Conservation (phyloP, 2,888 invertebrate genomes). For the Drosophila sordidula region DNA sequence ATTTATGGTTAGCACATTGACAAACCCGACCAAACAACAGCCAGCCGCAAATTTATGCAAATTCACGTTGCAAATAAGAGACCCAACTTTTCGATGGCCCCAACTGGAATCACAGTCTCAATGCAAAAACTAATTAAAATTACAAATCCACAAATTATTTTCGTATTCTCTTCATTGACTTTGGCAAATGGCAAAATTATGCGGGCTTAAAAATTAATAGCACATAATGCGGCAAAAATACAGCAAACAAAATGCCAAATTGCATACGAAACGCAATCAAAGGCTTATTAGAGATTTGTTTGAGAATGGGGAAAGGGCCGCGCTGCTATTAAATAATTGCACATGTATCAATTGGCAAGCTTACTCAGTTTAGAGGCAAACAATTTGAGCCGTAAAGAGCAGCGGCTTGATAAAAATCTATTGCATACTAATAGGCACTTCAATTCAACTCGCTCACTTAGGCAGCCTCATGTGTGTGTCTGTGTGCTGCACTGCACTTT, state of each 20-base stretch:
- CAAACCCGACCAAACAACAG: conserved; percentile 39
- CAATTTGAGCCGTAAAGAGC: conserved; percentile 62
- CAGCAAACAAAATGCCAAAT: conserved; percentile 44
- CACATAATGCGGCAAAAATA: conserved; percentile 54
- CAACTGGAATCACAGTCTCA: conserved; percentile 43
- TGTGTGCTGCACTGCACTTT: conserved; percentile 52
- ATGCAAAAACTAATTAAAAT: conserved; percentile 60
- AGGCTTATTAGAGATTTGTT: no score
- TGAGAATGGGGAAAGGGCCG: no score
- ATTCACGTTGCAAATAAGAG: conserved; percentile 28
- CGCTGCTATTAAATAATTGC: conserved; percentile 43
- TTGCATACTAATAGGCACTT: conserved; percentile 75
- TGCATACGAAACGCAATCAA: conserved; percentile 21
- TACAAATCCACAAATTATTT: conserved; percentile 62
- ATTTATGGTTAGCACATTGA: conserved; percentile 61
- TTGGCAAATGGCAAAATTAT: conserved; percentile 57
- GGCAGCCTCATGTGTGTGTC: conserved; percentile 29
- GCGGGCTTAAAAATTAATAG: conserved; percentile 61
- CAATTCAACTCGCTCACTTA: conserved; percentile 72
- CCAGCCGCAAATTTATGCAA: conserved; percentile 52
- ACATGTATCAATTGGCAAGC: conserved; percentile 57
- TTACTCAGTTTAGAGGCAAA: conserved; percentile 64
- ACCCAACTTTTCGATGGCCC: conserved; percentile 37
- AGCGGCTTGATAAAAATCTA: conserved; percentile 72
- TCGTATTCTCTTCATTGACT: conserved; percentile 47